phyloP scores from a whole-genome alignment of 2,888 invertebrate species.

The Hirtodrosophila confusa region DNA sequence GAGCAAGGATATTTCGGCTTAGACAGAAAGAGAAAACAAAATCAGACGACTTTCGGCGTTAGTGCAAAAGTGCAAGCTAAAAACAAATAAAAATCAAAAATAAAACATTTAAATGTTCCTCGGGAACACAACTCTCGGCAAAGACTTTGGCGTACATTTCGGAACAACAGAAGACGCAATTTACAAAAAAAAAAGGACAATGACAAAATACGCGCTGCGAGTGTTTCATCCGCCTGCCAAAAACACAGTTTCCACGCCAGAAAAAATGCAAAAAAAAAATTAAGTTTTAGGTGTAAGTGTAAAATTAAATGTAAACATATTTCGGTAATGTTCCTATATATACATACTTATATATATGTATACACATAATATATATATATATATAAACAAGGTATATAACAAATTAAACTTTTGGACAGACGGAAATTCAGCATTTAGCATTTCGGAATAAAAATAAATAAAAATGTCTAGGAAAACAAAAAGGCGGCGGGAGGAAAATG shows the following conservation, averaged over 20 bases:
- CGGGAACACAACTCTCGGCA: conserved; percentile 60
- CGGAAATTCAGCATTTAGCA: conserved; percentile 71
- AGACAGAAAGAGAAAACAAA: conserved; percentile 40
- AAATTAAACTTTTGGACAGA: conserved; percentile 58
- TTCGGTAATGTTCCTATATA: conserved; percentile 84
- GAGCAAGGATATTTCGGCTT: conserved; percentile 70
- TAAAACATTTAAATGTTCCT: conserved; percentile 24
- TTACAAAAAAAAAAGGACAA: conserved; percentile 34
- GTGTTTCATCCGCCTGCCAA: conserved; percentile 42
- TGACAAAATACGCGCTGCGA: conserved; percentile 59
- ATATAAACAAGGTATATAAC: conserved; percentile 52
- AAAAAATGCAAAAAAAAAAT: conserved; percentile 44
- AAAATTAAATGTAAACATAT: conserved; percentile 79
- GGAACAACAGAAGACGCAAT: conserved; percentile 62
- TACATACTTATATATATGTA: conserved; percentile 45
- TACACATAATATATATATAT: conserved; percentile 26
- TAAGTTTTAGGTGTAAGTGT: conserved; percentile 80
- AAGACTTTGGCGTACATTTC: conserved; percentile 75
- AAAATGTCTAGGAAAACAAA: conserved; percentile 39
- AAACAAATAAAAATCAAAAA: conserved; percentile 24
- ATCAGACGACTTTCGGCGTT: conserved; percentile 68
- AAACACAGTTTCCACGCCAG: conserved; percentile 24
- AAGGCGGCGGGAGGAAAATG: conserved; percentile 31
- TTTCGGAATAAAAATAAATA: conserved; percentile 61
- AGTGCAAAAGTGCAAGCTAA: conserved; percentile 38